Base-by-base conservation (phyloP, 2,113 vertebrate genomes). In the Lycaon pictus region DNA sequence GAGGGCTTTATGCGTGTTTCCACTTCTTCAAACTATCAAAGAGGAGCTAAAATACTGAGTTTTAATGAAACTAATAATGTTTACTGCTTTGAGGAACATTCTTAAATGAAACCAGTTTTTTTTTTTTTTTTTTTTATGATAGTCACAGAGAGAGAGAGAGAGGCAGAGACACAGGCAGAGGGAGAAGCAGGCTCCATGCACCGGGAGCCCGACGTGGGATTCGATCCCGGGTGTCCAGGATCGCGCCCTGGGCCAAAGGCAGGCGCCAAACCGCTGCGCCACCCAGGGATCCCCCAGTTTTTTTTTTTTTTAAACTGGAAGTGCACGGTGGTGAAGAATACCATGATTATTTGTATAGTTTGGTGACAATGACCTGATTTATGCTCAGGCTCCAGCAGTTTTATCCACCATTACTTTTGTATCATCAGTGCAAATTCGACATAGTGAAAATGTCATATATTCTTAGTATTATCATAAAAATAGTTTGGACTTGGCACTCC, bases 21-120 rank as follows among this genome's bases (percentile, higher is more conserved):
- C 60, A 35, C 43, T 51, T 87, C 76, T 87, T 63, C 69, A 83
- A 65, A 72, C 81, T 71, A 51, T 48, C 53, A 22, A n/a, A 79
- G 55, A 81, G 5, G 32, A 27, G 43, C 25, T 82, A 67, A 83
- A 51, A 90, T 29, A 29, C 2, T 29, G n/a, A 63, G 65, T 82
- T 32, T 85, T 65, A 71, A 71, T 76, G 85, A 77, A 83, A 88
- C 29, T 27, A 83, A 63, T n/a, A 48, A 91, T 11, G 23, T 48
- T 69, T 80, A 74, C 20, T 29, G 51, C 51, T 90, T 88, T 9
- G 17, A 63, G 25, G 58, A 29, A 20, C 8, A 16, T 48, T 81
- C 88, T 67, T 83, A 77, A 96, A 48, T n/a, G 29, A 93, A 96
- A 87, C 43, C 16, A 43, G 71, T 35, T 69, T 69, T 27, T n/a